Percentiles rank a stretch among this genome's conserved stretches.
Evolutionary conservation across 2,888 invertebrate genomes (phyloP).

Genomic region (Poecilobothrus nobilitatus): DNA sequence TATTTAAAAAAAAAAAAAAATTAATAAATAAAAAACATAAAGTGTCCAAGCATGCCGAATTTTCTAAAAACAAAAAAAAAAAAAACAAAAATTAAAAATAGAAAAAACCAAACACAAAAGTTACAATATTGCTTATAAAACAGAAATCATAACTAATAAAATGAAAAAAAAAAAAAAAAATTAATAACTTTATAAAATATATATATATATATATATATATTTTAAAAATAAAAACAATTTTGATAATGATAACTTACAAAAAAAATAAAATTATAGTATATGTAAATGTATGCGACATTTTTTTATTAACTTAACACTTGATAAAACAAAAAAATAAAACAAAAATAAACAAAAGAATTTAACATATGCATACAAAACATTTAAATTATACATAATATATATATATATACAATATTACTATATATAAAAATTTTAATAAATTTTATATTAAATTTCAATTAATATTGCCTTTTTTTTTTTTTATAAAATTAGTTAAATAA

Average conservation of each 20-base stretch:
- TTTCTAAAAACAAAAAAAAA: conserved; percentile 14
- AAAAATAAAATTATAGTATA: not conserved
- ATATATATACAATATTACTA: too few species aligned
- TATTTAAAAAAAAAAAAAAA: not conserved
- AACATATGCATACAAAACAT: too few species aligned
- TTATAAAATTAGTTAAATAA: too few species aligned
- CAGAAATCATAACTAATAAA: conserved; percentile 11
- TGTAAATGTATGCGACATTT: too few species aligned
- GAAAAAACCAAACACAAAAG: conserved; percentile 14
- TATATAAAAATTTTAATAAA: too few species aligned
- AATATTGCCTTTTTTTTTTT: too few species aligned
- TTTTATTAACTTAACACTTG: too few species aligned
- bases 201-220: conserved; percentile 11
- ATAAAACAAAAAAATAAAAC: too few species aligned
- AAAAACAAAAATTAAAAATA: conserved; percentile 9
- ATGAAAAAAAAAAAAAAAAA: conserved; percentile 27
- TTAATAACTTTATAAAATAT: conserved; percentile 24
- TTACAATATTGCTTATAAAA: conserved; percentile 14
- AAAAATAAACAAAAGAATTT: too few species aligned
- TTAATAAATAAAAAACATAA: not conserved
- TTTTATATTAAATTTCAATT: too few species aligned
- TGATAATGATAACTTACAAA: conserved; percentile 8
- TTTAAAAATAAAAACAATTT: conserved; percentile 1
- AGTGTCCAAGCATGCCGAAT: conserved; percentile 3
- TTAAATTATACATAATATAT: too few species aligned